Evolutionary conservation across 2,797 vertebrate species (phyloP), one percentile per base, ranked within the genome.

Genomic region (Scarus forsteni): DNA sequence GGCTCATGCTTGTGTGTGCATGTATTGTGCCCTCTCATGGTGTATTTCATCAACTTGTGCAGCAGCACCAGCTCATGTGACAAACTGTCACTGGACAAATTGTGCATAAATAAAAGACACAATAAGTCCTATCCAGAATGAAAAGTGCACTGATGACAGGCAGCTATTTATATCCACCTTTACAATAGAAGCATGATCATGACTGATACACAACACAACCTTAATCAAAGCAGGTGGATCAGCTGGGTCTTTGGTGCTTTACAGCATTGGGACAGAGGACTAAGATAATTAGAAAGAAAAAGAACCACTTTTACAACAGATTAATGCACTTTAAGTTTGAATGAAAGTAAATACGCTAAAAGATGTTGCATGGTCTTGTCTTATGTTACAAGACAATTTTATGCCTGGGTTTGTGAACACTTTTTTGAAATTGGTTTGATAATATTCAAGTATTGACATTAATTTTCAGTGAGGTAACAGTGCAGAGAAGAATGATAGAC

Each of bases 201-300:
- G 52, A 54, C 42, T 53, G 39, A 39, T 63, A 80, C 63, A 74
- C 43, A 67, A 58, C 57, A 11, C n/a, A 7, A 0, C 0, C 34
- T 66, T 78, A 77, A 73, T 87, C 70, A 56, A 55, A 70, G 61
- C 70, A 87, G 78, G 54, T 79, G 73, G 43, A 56, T 16, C 14
- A 3, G 62, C 15, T 12, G 44, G 3, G 57, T 74, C 67, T 77
- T 75, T 80, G 70, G 4, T 12, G 43, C 4, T 15, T 42, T 42
- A 12, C 6, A 44, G 43, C 43, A 44, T 44, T 14, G 12, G 43
- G 6, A 5, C 12, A 5, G 13, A 44, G 4, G 27, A 44, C 2
- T 13, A 13, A 13, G 14, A 14, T 14, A 44, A 13, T 14, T 39
- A 39, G 7, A 0, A 18, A 46, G 9, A 12, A 12, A 40, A 67